Evolutionary conservation across 2,888 invertebrate genomes (phyloP).

Genomic region (Philhelius pedissequus): DNA sequence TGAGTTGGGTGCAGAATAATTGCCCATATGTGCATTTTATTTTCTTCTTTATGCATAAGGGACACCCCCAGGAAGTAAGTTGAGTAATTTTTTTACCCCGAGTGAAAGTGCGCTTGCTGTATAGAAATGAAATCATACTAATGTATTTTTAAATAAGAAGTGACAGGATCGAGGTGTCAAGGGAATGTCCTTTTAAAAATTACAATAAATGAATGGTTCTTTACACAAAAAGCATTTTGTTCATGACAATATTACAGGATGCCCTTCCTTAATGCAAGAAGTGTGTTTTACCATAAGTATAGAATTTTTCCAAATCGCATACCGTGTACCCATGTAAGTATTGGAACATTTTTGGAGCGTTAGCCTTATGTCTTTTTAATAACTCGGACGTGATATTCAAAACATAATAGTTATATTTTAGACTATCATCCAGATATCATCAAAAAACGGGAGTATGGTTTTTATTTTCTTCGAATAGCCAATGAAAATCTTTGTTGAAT

Average conservation of each 20-base stretch:
- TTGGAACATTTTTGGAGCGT: too few relatives aligned
- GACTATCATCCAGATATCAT: too few relatives aligned
- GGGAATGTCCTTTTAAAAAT: background rate
- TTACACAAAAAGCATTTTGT: background rate
- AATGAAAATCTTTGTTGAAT: too few relatives aligned
- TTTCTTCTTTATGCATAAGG: background rate
- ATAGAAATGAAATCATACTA: background rate
- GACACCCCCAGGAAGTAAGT: slow-evolving; percentile 17
- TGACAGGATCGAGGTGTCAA: slow-evolving; percentile 29
- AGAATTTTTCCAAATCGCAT: too few relatives aligned
- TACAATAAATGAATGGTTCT: background rate
- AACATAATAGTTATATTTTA: too few relatives aligned
- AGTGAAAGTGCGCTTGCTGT: background rate
- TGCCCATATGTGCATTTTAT: slow-evolving; percentile 59
- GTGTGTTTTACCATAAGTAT: background rate
- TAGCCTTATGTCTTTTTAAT: too few relatives aligned
- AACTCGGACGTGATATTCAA: too few relatives aligned
- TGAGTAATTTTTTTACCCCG: background rate
- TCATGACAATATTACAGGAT: background rate
- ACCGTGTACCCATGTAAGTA: too few relatives aligned
- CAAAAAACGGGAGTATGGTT: too few relatives aligned
- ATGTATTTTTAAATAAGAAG: slow-evolving; percentile 10
- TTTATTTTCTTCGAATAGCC: too few relatives aligned
- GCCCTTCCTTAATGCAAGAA: background rate
- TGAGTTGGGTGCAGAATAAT: slow-evolving; percentile 43